Evolutionary conservation across 2,888 invertebrate species (phyloP), one percentile per base, ranked within the genome.

Genomic region (Aphodius sticticus): DNA sequence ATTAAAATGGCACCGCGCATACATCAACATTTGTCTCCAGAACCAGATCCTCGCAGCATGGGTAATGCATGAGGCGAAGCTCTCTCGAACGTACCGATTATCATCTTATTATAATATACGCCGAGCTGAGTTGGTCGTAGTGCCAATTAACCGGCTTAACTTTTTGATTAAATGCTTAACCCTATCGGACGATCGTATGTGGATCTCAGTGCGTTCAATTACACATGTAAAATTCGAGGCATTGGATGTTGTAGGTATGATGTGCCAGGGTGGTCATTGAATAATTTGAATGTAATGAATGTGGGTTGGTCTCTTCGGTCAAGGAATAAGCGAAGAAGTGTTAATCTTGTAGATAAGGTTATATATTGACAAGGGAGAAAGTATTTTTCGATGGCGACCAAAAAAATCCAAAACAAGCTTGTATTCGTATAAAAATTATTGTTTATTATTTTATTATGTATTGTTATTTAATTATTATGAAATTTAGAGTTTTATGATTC

Each of bases 21-120:
- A 70, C 76, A 78, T 78, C 76, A 78, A 76, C 78, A 78, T 78
- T 78, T 78, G 78, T 78, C 78, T 78, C 76, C 76, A 38, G 78
- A 70, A 70, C 78, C 53, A 70, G 9, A 70, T 26, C 78, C 26
- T 16, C 70, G 53, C 53, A 53, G 53, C 53, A 53, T 53, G 53
- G 53, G 53, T 53, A 53, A 53, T 53, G 53, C 53, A 53, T 53
- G 53, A 12, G 12, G 9, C 53, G 12, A 53, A 2, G 53, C 53
- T 69, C 75, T 78, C 76, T 38, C 78, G 76, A 37, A 16, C 37
- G 15, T 35, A 38, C 70, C 38, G 76, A 78, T 78, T 78, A 78
- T 78, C 78, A 78, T 78, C 78, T 78, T 78, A 78, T 76, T 78
- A 78, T 76, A 37, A 38, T 70, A 26, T 70, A 70, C 7, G 53